Evolutionary conservation across 2,797 vertebrate species (phyloP).

Genomic region (Molossus molossus): DNA sequence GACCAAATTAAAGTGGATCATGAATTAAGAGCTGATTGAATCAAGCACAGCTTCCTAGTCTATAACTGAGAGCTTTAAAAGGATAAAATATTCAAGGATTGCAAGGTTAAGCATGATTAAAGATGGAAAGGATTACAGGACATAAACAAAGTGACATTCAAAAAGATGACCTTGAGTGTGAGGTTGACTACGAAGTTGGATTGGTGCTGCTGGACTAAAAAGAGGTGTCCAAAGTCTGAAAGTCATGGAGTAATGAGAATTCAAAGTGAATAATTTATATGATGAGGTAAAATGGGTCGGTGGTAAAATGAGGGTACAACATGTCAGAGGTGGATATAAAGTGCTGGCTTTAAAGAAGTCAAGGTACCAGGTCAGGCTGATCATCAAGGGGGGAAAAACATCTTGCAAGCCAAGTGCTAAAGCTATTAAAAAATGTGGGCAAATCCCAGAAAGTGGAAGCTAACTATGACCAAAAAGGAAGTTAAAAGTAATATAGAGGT

Average conservation of each 20-base stretch:
- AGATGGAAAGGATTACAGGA: slow-evolving; percentile 29
- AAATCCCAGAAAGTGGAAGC: background rate
- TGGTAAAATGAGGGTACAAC: background rate
- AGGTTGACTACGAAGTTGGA: slow-evolving; percentile 20
- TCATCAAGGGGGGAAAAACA: background rate
- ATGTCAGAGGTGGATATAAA: slow-evolving; percentile 28
- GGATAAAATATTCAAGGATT: slow-evolving; percentile 19
- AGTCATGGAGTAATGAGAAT: background rate
- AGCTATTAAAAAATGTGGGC: background rate
- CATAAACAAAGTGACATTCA: slow-evolving; percentile 52
- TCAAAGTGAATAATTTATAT: slow-evolving; percentile 49
- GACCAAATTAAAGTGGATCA: slow-evolving; percentile 50
- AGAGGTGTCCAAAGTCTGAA: slow-evolving; percentile 4
- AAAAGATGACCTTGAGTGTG: background rate
- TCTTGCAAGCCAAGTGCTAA: background rate
- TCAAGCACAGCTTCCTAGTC: background rate
- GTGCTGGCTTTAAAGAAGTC: slow-evolving; percentile 29
- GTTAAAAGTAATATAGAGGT: slow-evolving; percentile 29
- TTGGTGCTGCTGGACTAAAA: background rate
- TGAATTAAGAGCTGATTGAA: slow-evolving; percentile 27
- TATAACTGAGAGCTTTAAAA: slow-evolving; percentile 29
- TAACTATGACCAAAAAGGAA: slow-evolving; percentile 8
- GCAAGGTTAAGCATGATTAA: slow-evolving; percentile 17
- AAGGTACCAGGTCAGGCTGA: slow-evolving; percentile 20
- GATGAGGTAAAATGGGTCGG: background rate